Evolutionary conservation across 2,797 vertebrate species (phyloP).

Genomic region (Myoxocephalus aenaeus): DNA sequence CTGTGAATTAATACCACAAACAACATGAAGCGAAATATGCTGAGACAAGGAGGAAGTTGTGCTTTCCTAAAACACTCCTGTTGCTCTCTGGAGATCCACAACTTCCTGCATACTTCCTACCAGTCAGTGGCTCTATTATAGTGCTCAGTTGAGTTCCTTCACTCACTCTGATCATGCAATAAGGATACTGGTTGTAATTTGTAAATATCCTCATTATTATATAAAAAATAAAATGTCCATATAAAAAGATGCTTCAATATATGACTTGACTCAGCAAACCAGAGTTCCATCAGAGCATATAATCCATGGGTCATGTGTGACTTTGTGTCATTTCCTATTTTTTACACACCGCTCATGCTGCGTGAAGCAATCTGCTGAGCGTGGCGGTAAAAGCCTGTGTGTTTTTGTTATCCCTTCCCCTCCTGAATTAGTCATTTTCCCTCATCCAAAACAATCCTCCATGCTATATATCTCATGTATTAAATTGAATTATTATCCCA

Average conservation of each 20-base stretch:
- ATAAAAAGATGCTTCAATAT: background rate
- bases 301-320: background rate
- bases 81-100: conserved; percentile 37
- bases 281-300: conserved; percentile 8
- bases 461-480: background rate
- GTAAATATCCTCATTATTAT: background rate
- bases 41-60: conserved; percentile 79
- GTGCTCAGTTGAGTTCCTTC: conserved; percentile 3
- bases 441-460: background rate
- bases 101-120: conserved; percentile 67
- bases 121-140: conserved; percentile 4
- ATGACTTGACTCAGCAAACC: background rate
- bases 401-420: background rate
- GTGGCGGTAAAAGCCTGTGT: background rate
- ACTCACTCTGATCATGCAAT: conserved; percentile 41
- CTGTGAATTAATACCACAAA: conserved; percentile 66
- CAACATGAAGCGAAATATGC: conserved; percentile 32
- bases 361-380: conserved; percentile 3
- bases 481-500: background rate
- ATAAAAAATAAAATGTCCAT: background rate
- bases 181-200: background rate
- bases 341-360: background rate
- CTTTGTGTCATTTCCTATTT: conserved; percentile 31
- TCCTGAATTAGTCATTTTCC: background rate
- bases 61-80: conserved; percentile 84